Base-by-base conservation (phyloP, 2,888 invertebrate species). In the Eristalis arbustorum region DNA sequence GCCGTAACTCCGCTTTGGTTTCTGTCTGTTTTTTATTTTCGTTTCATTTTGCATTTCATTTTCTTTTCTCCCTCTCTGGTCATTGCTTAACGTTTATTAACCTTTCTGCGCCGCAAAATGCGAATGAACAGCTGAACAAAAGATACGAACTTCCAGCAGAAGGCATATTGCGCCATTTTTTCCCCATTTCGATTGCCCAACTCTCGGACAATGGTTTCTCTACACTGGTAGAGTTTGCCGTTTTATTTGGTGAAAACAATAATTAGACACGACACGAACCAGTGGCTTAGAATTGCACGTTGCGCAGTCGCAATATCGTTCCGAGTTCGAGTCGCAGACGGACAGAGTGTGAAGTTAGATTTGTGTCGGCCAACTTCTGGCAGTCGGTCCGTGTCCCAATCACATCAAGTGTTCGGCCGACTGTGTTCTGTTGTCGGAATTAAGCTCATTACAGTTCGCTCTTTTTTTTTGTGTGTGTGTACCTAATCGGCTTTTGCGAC, bases 191-290 rank as follows among this genome's bases (percentile, higher is more conserved):
- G 57, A 49, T 87, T 87, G 74, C 83, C 72, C 72, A 87, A 87
- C 78, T 72, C 64, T 49, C 25, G 78, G 83, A 87, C 87, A 87
- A 83, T 79, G 84, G 78, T 87, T 78, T 81, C 78, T 76, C 63
- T 73, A 22, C 56, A 25, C 62, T 56, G 49, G 67, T 71, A 59
- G 10, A 72, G 75, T 76, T 68, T 80, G 56, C 37, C 69, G 18
- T 68, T 81, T 72, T 61, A 80, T 85, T 73, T 63, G 74, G 82
- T 66, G 57, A 85, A 85, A 81, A 82, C 64, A 62, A 69, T 85
- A 85, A 85, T 82, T 85, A 77, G 77, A 74, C 73, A 77, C 72
- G 85, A 85, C 82, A 85, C 85, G 69, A 82, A 63, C 75, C 81
- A 84, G 63, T 73, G 81, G 61, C 67, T 75, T 64, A 81, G 81